Base-by-base conservation (phyloP, 2,113 vertebrate genomes). In the Seriola quinqueradiata region DNA sequence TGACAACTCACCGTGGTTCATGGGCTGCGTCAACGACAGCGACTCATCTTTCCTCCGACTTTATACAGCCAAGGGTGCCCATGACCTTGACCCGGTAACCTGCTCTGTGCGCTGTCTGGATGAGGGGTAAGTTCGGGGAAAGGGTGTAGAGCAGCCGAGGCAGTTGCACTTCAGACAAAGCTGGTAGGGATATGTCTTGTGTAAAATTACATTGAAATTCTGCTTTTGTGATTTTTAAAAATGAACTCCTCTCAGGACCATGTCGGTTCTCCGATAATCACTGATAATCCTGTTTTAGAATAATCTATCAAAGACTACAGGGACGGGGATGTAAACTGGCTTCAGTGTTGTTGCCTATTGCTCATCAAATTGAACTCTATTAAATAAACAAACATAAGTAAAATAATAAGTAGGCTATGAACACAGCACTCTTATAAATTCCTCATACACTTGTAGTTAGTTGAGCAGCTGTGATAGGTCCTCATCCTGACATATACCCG, bases 61-160 rank as follows among this genome's bases (percentile, higher is more conserved):
- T 7, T 0, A 61, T 23, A 28, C 44, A 46, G 32, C 59, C 60
- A 9, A 4, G 10, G 74, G 61, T 13, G 38, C 12, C 34, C 12
- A 28, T 89, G 86, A 84, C 79, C 90, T 86, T 87, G 84, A 92
- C 82, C 87, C 87, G 80, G 74, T 65, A 36, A 23, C 58, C 70
- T 93, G 92, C 72, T 87, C 63, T 28, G 84, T n/a, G 0, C 46
- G 34, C 61, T 92, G 90, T 72, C 77, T 87, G 68, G 82, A 90
- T 72, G 75, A 76, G 36, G 79, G 93, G 94, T 95, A 38, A 86
- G 90, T 70, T 4, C 21, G 9, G 46, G 9, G 8, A 7, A 4
- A 44, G 10, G 16, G 14, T 4, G 0, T n/a, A 16, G 19, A 58
- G 42, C 48, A 50, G 58, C 13, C 19, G 12, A 34, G 42, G 23